Evolutionary conservation across 2,113 vertebrate species (phyloP).

Genomic region (Melanerpes formicivorus): DNA sequence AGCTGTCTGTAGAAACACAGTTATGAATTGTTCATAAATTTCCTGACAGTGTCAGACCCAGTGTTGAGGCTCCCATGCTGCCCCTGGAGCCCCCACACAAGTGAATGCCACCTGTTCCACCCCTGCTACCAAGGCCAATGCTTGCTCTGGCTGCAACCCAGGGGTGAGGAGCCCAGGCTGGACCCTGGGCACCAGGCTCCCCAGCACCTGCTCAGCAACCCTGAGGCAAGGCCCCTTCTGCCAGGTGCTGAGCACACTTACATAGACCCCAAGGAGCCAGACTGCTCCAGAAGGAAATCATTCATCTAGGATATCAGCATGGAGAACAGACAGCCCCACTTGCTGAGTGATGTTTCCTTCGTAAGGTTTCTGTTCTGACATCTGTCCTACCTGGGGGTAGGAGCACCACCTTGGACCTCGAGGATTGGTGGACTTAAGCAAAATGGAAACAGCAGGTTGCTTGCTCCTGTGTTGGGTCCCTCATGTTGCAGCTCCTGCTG

Average conservation of each 20-base stretch:
- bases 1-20: constrained; percentile 76
- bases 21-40: constrained; percentile 69
- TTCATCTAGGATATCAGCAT: fast-evolving
- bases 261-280: not conserved
- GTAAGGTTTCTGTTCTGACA: fast-evolving
- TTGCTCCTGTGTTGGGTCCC: no score
- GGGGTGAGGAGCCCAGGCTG: not conserved
- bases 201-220: not conserved
- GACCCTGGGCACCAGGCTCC: not conserved
- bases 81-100: not conserved
- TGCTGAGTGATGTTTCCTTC: fast-evolving
- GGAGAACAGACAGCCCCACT: not conserved
- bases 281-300: not conserved
- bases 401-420: not conserved
- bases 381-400: not conserved
- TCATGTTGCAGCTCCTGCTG: not conserved
- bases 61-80: not conserved
- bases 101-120: not conserved
- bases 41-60: constrained; percentile 50
- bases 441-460: fast-evolving
- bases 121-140: constrained; percentile 15
- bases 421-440: not conserved
- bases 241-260: fast-evolving
- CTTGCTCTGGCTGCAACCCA: not conserved
- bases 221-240: not conserved